phyloP scores from a whole-genome alignment of 1,140 invertebrate genomes.

The Aplysia californica region DNA sequence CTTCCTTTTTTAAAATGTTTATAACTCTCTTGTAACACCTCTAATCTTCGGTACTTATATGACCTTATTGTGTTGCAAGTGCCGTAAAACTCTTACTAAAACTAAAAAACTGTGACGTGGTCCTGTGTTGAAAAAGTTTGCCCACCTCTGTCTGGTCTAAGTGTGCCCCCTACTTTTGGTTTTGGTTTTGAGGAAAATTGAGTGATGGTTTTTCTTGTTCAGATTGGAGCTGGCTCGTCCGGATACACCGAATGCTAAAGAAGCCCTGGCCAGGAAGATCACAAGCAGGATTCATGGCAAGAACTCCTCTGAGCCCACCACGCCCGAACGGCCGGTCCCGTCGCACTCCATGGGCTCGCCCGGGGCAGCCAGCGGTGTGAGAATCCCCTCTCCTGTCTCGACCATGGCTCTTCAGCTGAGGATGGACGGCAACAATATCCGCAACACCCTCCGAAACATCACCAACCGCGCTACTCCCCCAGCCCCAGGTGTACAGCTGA shows the following conservation, averaged over 20 bases:
- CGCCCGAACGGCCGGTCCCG: constrained; percentile 1
- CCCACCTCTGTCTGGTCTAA: no score
- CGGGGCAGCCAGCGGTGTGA: background rate
- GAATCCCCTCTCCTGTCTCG: constrained; percentile 15
- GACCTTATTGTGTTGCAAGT: no score
- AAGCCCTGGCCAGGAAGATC: constrained; percentile 93
- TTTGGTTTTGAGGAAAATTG: no score
- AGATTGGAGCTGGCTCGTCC: constrained; percentile 18
- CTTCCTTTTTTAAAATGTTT: no score
- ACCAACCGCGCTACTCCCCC: constrained; percentile 26
- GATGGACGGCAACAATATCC: constrained; percentile 8
- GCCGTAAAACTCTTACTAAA: no score
- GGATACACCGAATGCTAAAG: constrained; percentile 83
- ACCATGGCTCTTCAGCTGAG: constrained; percentile 3
- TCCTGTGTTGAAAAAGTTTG: no score
- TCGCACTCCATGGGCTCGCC: constrained; percentile 23
- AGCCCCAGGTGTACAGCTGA: constrained; percentile 11
- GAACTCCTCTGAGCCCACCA: constrained; percentile 30
- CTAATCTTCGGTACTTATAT: no score
- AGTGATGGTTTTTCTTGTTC: background rate
- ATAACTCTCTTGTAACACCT: no score
- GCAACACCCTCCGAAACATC: constrained; percentile 34
- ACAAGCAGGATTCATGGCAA: constrained; percentile 82
- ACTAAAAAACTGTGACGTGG: no score
- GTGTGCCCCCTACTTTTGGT: no score